Percentiles rank a stretch among this genome's conserved stretches.
phyloP scores from a whole-genome alignment of 2,888 invertebrate genomes.

The Mythimna pallens region DNA sequence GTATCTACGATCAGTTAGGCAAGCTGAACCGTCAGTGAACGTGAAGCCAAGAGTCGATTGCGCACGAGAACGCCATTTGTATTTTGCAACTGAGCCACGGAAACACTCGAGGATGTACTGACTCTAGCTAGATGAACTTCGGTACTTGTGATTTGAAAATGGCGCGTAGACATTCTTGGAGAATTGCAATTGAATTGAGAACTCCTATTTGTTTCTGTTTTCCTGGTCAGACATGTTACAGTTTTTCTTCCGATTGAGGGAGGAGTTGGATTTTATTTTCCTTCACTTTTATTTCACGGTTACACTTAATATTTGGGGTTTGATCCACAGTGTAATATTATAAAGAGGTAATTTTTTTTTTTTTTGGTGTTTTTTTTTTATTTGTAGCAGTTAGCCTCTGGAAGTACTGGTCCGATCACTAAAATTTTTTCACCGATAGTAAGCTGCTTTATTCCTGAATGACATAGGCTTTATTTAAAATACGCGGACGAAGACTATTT shows the following conservation, averaged over 20 bases:
- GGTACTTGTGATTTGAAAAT: slow-evolving; percentile 28
- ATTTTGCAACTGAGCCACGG: slow-evolving; percentile 53
- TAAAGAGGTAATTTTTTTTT: no score
- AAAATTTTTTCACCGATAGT: no score
- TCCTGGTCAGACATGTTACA: slow-evolving; percentile 1
- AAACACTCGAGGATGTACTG: slow-evolving; percentile 46
- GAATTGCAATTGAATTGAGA: background rate
- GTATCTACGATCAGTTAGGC: slow-evolving; percentile 57
- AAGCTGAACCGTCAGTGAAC: slow-evolving; percentile 56
- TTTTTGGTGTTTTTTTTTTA: no score
- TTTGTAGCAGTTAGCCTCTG: no score
- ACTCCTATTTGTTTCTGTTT: slow-evolving; percentile 14
- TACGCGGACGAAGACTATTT: no score
- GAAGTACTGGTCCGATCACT: no score
- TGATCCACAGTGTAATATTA: no score
- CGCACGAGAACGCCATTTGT: slow-evolving; percentile 59
- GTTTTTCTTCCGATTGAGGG: background rate
- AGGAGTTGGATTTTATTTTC: no score
- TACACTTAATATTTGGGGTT: background rate
- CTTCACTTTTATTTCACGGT: background rate
- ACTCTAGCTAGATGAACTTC: slow-evolving; percentile 27
- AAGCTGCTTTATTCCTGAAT: no score
- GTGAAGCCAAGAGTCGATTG: slow-evolving; percentile 50
- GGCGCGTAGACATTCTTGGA: slow-evolving; percentile 2
- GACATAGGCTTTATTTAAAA: no score